Conservation (phyloP, 1,140 invertebrate genomes). For the Drosophila orena region DNA sequence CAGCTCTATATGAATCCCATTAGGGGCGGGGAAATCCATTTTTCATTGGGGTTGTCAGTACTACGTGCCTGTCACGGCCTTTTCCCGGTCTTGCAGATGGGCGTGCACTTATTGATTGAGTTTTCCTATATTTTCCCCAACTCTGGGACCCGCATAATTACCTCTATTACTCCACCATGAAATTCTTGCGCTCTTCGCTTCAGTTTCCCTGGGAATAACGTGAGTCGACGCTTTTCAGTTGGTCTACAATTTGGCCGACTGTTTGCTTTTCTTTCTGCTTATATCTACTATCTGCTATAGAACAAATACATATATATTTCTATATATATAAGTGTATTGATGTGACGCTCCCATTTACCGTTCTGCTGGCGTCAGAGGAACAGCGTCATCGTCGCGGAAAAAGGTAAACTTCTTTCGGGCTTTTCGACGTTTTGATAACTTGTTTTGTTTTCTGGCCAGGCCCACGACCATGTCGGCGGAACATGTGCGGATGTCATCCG, state of each 20-base stretch:
- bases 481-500: slow-evolving; percentile 53
- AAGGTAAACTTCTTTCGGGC: slow-evolving; percentile 26
- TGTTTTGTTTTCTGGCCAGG: slow-evolving; percentile 46
- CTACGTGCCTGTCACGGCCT: slow-evolving; percentile 43
- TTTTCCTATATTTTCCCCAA: slow-evolving; percentile 16
- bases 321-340: background rate
- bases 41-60: slow-evolving; percentile 19
- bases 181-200: slow-evolving; percentile 48
- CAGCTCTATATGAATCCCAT: background rate
- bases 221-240: slow-evolving; percentile 66
- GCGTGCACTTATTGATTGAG: slow-evolving; percentile 60
- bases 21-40: background rate
- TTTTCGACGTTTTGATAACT: slow-evolving; percentile 61
- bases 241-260: slow-evolving; percentile 26
- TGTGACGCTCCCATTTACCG: slow-evolving; percentile 45
- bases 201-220: slow-evolving; percentile 58
- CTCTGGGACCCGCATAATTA: slow-evolving; percentile 54
- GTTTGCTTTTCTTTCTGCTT: slow-evolving; percentile 40
- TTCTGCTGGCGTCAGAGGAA: slow-evolving; percentile 45
- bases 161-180: slow-evolving; percentile 24
- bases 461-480: slow-evolving; percentile 8
- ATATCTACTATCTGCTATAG: slow-evolving; percentile 7
- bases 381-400: slow-evolving; percentile 14
- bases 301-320: slow-evolving; percentile 2
- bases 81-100: slow-evolving; percentile 26